These are phyloP conservation scores for Schizothorax lantsangensis DNA, from an alignment of 2,797 vertebrate genomes.

Conservation along the genomic window DNA sequence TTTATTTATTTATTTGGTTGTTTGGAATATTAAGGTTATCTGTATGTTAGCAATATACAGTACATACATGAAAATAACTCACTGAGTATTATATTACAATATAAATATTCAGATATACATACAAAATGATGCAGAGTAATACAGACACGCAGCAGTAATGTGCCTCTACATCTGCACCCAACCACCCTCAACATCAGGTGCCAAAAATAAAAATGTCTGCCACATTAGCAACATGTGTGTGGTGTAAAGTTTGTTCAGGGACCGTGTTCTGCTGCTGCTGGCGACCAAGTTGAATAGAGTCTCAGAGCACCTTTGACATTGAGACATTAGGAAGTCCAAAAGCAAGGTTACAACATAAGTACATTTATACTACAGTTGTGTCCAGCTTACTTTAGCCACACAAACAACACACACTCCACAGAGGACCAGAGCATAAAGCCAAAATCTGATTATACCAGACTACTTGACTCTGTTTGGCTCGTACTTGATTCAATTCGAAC, in stretches of 20 bases:
- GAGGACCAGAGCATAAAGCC: not conserved
- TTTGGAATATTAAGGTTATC: not conserved
- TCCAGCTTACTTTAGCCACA: not conserved
- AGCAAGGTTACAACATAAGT: slow-evolving; percentile 19
- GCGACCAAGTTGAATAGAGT: slow-evolving; percentile 47
- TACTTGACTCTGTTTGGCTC: not conserved
- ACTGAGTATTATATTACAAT: not conserved
- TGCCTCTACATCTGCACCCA: not conserved
- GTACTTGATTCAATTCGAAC: not conserved
- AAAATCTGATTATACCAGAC: not conserved
- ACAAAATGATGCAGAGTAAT: not conserved
- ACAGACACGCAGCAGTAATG: not conserved
- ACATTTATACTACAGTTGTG: slow-evolving; percentile 7
- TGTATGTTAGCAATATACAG: not conserved
- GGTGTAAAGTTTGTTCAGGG: slow-evolving; percentile 10
- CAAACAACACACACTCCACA: not conserved
- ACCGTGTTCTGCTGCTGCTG: not conserved
- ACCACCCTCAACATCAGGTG: not conserved
- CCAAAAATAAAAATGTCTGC: slow-evolving; percentile 19
- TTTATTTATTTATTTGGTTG: not conserved
- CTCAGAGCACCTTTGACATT: slow-evolving; percentile 42
- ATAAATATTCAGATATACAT: not conserved
- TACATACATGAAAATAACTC: not conserved
- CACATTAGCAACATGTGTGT: slow-evolving; percentile 31
- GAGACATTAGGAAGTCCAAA: slow-evolving; percentile 48